These are phyloP conservation scores for Phocides pigmalion DNA, from an alignment of 1,140 invertebrate genomes.

Conservation along the genomic window DNA sequence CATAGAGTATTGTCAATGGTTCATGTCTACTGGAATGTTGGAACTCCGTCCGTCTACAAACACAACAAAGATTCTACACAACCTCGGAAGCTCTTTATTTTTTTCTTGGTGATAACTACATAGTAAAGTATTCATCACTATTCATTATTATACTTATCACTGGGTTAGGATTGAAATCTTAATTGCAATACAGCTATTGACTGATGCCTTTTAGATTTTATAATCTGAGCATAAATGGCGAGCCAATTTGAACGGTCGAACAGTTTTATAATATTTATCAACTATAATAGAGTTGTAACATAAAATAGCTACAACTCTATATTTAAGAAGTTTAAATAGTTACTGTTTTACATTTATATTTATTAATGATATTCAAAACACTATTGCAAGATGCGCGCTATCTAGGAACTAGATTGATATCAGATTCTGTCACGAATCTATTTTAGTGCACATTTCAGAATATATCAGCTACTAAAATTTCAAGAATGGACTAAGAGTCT, in stretches of 20 bases:
- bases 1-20: conserved; percentile 77
- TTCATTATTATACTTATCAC: conserved; percentile 13
- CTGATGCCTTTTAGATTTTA: not conserved
- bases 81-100: conserved; percentile 69
- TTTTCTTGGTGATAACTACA: conserved; percentile 31
- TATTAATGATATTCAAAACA: not conserved
- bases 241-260: conserved; percentile 1
- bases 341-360: not conserved
- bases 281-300: not conserved
- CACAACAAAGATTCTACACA: conserved; percentile 66
- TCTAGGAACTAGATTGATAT: conserved; percentile 27
- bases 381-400: conserved; percentile 13
- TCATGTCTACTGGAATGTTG: conserved; percentile 48
- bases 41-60: conserved; percentile 53
- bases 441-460: not conserved
- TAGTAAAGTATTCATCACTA: conserved; percentile 27
- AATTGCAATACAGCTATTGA: conserved; percentile 16
- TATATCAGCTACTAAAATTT: not conserved
- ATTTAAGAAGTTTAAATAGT: conserved; percentile 3
- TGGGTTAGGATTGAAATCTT: conserved; percentile 19
- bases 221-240: not conserved
- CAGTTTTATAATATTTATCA: conserved; percentile 1
- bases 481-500: too few species aligned
- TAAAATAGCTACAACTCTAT: not conserved
- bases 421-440: conserved; percentile 9